Conservation (phyloP, 2,888 invertebrate species). For the Drosophila macrospina region DNA sequence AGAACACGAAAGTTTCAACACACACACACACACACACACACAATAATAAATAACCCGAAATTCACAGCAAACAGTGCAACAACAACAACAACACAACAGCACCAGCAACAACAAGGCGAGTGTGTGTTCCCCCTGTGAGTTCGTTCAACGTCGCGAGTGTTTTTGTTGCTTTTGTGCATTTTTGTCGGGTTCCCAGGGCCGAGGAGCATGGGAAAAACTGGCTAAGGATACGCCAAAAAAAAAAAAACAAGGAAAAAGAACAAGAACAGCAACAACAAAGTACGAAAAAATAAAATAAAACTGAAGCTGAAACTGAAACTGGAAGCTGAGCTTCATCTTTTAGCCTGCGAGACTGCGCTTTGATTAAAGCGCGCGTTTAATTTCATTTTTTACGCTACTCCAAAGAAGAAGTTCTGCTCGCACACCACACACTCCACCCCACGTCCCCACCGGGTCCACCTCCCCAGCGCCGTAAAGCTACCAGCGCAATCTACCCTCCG, state of each 20-base stretch:
- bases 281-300: conserved; percentile 23
- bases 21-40: conserved; percentile 11
- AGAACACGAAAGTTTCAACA: conserved; percentile 31
- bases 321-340: conserved; percentile 56
- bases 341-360: conserved; percentile 49
- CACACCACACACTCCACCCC: conserved; percentile 8
- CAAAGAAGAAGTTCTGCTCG: conserved; percentile 17
- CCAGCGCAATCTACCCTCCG: background rate
- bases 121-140: conserved; percentile 35
- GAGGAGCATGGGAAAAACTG: conserved; percentile 68
- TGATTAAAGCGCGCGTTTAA: conserved; percentile 82
- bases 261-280: conserved; percentile 33
- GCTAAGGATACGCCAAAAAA: conserved; percentile 68
- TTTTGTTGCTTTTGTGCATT: conserved; percentile 47
- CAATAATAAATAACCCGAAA: conserved; percentile 28
- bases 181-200: conserved; percentile 56
- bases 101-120: conserved; percentile 24
- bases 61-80: conserved; percentile 43
- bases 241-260: conserved; percentile 28
- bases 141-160: conserved; percentile 48
- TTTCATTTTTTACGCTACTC: conserved; percentile 83
- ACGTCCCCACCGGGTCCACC: background rate
- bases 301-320: conserved; percentile 46
- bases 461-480: too few species aligned
- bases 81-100: conserved; percentile 19